phyloP scores from a whole-genome alignment of 2,113 vertebrate species.

The Salvator merianae region DNA sequence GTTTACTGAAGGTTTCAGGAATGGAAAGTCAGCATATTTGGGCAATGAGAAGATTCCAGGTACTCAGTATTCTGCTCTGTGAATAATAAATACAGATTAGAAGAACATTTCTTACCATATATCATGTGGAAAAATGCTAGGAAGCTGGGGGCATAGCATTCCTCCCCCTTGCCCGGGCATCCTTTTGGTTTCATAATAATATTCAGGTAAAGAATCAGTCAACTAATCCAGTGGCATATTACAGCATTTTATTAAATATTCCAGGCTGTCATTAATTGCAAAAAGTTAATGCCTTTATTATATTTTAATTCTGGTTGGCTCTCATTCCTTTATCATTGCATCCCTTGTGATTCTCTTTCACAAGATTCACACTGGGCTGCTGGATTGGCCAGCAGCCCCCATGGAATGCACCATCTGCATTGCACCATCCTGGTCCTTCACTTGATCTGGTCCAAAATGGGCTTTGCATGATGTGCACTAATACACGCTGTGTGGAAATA shows the following conservation, averaged over 20 bases:
- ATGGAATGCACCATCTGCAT: not conserved
- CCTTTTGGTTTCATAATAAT: not conserved
- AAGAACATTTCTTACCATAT: not conserved
- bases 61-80: not conserved
- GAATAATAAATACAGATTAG: not conserved
- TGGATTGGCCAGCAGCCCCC: no score
- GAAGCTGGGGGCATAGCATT: not conserved
- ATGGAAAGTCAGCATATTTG: not conserved
- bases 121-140: not conserved
- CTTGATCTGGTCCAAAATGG: not conserved
- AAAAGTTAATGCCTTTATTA: conserved; percentile 49
- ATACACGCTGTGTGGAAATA: no score
- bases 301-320: conserved; percentile 14
- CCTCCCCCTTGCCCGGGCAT: not conserved
- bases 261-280: not conserved
- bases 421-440: no score
- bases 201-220: conserved; percentile 42
- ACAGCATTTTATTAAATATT: conserved; percentile 52
- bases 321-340: not conserved
- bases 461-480: no score
- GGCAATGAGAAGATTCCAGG: not conserved
- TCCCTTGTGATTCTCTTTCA: not conserved
- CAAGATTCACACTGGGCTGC: not conserved
- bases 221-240: conserved; percentile 19
- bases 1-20: not conserved